These are phyloP conservation scores for Scaptodrosophila lebanonensis DNA, from an alignment of 1,140 invertebrate genomes.

Conservation along the genomic window DNA sequence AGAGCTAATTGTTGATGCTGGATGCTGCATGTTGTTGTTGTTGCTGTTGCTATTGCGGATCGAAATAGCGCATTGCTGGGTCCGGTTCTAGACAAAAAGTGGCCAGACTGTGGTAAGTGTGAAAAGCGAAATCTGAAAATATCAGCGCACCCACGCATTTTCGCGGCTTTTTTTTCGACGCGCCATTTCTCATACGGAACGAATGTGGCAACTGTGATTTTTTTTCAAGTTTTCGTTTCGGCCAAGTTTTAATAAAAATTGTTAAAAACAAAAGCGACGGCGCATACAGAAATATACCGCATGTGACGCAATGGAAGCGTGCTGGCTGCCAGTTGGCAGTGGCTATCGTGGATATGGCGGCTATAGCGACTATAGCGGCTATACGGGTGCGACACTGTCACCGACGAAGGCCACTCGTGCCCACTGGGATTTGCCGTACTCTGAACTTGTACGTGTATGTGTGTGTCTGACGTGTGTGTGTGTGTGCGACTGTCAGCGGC, in stretches of 20 bases:
- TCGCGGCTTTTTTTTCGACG: conserved; percentile 24
- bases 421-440: too few relatives aligned
- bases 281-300: conserved; percentile 1
- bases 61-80: too few relatives aligned
- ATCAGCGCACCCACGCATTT: conserved; percentile 45
- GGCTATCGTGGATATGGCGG: too few relatives aligned
- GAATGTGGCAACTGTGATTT: not conserved
- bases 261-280: conserved; percentile 2
- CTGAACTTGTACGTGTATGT: too few relatives aligned
- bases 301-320: conserved; percentile 43
- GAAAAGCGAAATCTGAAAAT: conserved; percentile 37
- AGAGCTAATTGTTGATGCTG: too few relatives aligned
- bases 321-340: conserved; percentile 42
- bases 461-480: not conserved
- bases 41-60: too few relatives aligned
- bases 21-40: too few relatives aligned
- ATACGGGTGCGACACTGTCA: too few relatives aligned
- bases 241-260: conserved; percentile 10
- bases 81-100: conserved; percentile 21
- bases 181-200: conserved; percentile 6
- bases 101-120: conserved; percentile 49
- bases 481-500: conserved; percentile 39
- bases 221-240: conserved; percentile 4
- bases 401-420: conserved; percentile 51
- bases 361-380: too few relatives aligned